phyloP scores from a whole-genome alignment of 2,113 vertebrate species.

The Todiramphus chloris region DNA sequence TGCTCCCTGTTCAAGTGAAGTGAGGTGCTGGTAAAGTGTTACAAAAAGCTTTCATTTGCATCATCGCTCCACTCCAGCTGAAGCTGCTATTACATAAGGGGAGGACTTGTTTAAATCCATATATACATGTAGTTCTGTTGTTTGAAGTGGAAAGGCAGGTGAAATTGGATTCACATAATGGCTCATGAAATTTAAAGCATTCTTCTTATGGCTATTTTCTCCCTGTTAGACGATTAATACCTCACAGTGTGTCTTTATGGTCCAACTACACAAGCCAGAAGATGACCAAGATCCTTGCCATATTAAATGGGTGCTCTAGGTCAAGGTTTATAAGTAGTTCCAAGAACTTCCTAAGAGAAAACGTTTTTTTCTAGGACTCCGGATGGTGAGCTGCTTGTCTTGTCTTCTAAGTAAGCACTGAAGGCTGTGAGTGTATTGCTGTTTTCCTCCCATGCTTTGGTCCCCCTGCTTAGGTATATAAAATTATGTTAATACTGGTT shows the following conservation, averaged over 20 bases:
- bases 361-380: conserved; percentile 7
- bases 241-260: not conserved
- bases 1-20: conserved; percentile 26
- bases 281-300: not conserved
- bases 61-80: not conserved
- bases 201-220: conserved; percentile 19
- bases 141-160: conserved; percentile 51
- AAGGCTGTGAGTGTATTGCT: conserved; percentile 30
- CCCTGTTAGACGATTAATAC: not conserved
- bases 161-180: conserved; percentile 48
- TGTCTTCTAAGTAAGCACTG: conserved; percentile 39
- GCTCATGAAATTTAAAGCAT: conserved; percentile 29
- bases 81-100: not conserved
- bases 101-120: conserved; percentile 15
- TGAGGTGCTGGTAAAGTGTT: not conserved
- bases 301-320: not conserved
- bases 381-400: conserved; percentile 18
- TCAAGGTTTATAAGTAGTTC: not conserved
- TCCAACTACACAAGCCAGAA: not conserved
- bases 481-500: conserved; percentile 65
- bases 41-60: conserved; percentile 59
- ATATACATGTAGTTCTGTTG: not conserved
- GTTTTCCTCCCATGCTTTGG: conserved; percentile 27
- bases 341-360: not conserved
- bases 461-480: conserved; percentile 16